Base-by-base conservation (phyloP, 2,888 invertebrate species). In the Gastracanthus pulcherrimus region DNA sequence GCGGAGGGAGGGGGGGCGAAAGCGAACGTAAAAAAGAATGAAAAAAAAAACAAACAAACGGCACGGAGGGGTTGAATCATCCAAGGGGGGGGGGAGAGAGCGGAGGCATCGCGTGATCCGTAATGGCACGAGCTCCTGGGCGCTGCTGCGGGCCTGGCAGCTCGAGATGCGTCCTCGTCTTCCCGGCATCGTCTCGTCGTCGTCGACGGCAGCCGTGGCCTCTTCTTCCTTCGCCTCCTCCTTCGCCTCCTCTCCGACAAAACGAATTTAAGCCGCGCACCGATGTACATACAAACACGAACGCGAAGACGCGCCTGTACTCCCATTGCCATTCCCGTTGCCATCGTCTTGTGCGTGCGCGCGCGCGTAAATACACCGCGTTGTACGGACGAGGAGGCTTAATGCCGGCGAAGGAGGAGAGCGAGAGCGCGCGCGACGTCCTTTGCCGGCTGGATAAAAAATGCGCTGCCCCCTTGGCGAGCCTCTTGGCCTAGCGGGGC, bases 381-480 rank as follows among this genome's bases (percentile, higher is more conserved):
- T n/a, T n/a, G n/a, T n/a, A n/a, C n/a, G n/a, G n/a, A n/a, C n/a
- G n/a, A n/a, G n/a, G n/a, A n/a, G n/a, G n/a, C n/a, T n/a, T n/a
- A n/a, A n/a, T n/a, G n/a, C n/a, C n/a, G n/a, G n/a, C n/a, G 23
- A 80, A 80, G 81, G 38, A 80, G 38, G 82, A 84, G 84, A n/a
- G 19, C 45, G 9, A 7, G 19, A 3, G 55, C 82, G 45, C 48
- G 83, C 72, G 77, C 51, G 26, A 58, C 23, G 38, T 75, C 78
- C 79, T 72, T 70, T n/a, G 67, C 51, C 34, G 48, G 51, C n/a
- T 51, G 82, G 80, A 84, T 87, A 91, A 91, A 91, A 91, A 91
- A 91, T 88, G 86, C 86, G 87, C 88, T 90, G 89, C 91, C 90
- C 91, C 91, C 91, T 91, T 91, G 91, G 91, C 90, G 86, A 87